Evolutionary conservation across 2,113 vertebrate species (phyloP), one percentile per base, ranked within the genome.

Genomic region (Saguinus midas): DNA sequence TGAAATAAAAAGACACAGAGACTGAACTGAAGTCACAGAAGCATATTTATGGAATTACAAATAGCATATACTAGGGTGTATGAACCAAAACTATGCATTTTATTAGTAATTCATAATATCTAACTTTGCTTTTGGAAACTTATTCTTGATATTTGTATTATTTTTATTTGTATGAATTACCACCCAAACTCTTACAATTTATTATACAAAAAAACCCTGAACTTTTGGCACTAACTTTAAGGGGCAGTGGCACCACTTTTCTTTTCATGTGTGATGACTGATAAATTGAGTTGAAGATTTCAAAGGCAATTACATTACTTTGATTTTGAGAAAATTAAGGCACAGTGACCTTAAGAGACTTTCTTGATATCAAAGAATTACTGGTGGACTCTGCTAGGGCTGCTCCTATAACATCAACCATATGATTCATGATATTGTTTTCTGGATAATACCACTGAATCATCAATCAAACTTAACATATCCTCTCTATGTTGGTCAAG

Each of bases 401-500:
- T 76, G 14, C 73, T 76, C 12, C 1, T 84, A 1, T 50, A 70
- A 43, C 2, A 86, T 40, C 50, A 87, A 14, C 32, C n/a, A 5
- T 37, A 50, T 79, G 70, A 55, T 55, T 75, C 14, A 52, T 87
- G 55, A 29, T 57, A 21, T 52, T 92, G 52, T 85, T 84, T 84
- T 57, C 64, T 73, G 20, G 21, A 13, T 87, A 18, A n/a, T 80
- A 50, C 57, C 55, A 90, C 18, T 66, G 87, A 94, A 72, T 91
- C 20, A 6, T 75, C 45, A 72, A 7, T 68, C 85, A 89, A 97
- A 84, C n/a, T 7, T 97, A 76, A 76, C 86, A 12, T 97, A 86
- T 45, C 87, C n/a, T 70, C 10, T 85, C 55, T 98, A 32, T 96
- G 73, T 94, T 97, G 84, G 87, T 97, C 97, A 97, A 99, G 99